A percentile compares a stretch with the other conserved stretches of the same genome.
These are phyloP conservation scores for Oophaga sylvatica DNA, from an alignment of 2,797 vertebrate genomes.

Conservation along the genomic window DNA sequence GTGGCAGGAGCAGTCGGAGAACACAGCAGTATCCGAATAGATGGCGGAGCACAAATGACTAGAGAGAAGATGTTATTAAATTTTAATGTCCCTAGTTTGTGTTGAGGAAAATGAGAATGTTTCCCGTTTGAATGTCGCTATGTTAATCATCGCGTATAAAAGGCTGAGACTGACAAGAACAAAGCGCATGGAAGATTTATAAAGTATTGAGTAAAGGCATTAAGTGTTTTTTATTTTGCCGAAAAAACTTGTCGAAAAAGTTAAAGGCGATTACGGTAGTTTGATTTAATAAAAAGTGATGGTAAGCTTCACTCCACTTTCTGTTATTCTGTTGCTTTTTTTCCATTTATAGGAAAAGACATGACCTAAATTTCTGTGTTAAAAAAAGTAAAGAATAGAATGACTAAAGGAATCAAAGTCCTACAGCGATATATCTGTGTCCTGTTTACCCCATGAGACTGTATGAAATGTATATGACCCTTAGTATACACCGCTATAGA, in stretches of 20 bases:
- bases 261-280: slow-evolving; percentile 20
- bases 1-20: slow-evolving; percentile 64
- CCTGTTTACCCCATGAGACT: neutral
- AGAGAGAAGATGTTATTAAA: slow-evolving; percentile 69
- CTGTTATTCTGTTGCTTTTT: neutral
- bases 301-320: neutral
- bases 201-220: slow-evolving; percentile 21
- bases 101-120: slow-evolving; percentile 68
- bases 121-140: slow-evolving; percentile 65
- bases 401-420: neutral
- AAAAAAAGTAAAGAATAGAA: neutral
- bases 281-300: slow-evolving; percentile 20
- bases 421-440: neutral
- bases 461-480: neutral
- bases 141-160: slow-evolving; percentile 66
- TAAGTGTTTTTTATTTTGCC: slow-evolving; percentile 43
- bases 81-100: slow-evolving; percentile 70
- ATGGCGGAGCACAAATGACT: slow-evolving; percentile 62
- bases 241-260: slow-evolving; percentile 1
- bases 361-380: neutral
- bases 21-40: slow-evolving; percentile 51
- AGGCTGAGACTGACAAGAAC: slow-evolving; percentile 57
- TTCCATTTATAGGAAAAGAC: neutral
- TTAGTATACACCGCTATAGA: neutral
- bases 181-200: slow-evolving; percentile 51